phyloP scores from a whole-genome alignment of 2,888 invertebrate genomes.

The Deilephila porcellus region DNA sequence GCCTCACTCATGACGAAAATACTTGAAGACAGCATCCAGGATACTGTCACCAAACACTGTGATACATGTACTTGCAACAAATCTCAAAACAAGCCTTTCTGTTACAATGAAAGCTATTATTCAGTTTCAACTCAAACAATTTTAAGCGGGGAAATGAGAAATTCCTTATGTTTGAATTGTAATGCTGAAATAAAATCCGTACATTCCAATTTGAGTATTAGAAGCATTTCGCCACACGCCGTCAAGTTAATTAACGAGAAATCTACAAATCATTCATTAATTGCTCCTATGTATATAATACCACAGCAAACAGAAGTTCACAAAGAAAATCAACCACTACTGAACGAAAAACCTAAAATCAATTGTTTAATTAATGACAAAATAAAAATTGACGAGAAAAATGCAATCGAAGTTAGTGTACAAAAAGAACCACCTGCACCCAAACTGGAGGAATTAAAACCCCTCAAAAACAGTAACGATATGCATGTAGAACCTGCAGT shows the following conservation, averaged over 20 bases:
- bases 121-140: constrained; percentile 87
- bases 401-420: constrained; percentile 48
- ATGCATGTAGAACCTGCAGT: constrained; percentile 78
- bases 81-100: constrained; percentile 79
- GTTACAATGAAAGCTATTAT: constrained; percentile 83
- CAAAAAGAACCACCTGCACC: constrained; percentile 49
- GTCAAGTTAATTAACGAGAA: constrained; percentile 70
- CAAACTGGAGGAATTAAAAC: constrained; percentile 61
- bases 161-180: constrained; percentile 85
- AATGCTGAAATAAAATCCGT: constrained; percentile 83
- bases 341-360: constrained; percentile 52
- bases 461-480: constrained; percentile 57
- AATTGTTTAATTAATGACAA: constrained; percentile 52
- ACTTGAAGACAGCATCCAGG: constrained; percentile 93
- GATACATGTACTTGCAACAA: constrained; percentile 91
- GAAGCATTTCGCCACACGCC: constrained; percentile 70
- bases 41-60: constrained; percentile 92
- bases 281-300: constrained; percentile 66
- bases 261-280: constrained; percentile 52
- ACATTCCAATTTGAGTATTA: constrained; percentile 72
- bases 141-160: constrained; percentile 77
- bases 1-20: constrained; percentile 96
- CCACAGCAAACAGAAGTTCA: constrained; percentile 57
- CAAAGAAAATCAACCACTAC: constrained; percentile 45
- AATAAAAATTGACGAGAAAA: constrained; percentile 54